Conservation (phyloP, 2,888 invertebrate species). For the Sepioteuthis lessoniana region DNA sequence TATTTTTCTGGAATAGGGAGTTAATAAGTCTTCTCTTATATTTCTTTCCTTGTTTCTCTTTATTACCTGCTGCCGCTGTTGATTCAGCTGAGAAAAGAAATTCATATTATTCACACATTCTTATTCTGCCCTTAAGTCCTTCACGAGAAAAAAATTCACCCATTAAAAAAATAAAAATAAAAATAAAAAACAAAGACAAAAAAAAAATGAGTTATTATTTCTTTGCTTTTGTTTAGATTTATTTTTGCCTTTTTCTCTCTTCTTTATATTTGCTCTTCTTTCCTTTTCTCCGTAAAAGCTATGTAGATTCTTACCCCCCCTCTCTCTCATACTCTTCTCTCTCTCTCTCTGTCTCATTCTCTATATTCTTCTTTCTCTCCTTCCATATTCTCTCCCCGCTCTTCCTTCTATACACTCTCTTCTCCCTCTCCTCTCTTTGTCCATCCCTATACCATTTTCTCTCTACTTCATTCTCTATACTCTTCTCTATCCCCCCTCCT, state of each 20-base stretch:
- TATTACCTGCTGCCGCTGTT: neutral
- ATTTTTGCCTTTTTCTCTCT: too few relatives aligned
- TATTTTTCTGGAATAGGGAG: neutral
- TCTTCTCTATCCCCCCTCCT: too few relatives aligned
- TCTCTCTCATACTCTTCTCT: neutral
- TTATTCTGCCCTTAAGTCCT: neutral
- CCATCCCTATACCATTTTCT: too few relatives aligned
- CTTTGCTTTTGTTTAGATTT: too few relatives aligned
- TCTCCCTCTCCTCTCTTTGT: neutral
- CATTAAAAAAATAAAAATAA: too few relatives aligned
- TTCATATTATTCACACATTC: neutral
- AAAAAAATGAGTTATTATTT: too few relatives aligned
- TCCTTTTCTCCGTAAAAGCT: too few relatives aligned
- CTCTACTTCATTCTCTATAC: too few relatives aligned
- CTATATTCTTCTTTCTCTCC: neutral
- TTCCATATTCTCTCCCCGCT: neutral
- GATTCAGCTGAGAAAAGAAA: neutral
- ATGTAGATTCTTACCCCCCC: too few relatives aligned
- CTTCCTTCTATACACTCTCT: neutral
- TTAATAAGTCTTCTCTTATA: neutral
- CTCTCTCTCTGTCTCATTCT: neutral
- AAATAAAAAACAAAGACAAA: too few relatives aligned
- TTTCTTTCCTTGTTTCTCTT: neutral
- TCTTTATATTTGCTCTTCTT: neutral
- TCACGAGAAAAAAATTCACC: neutral